phyloP scores from a whole-genome alignment of 2,113 vertebrate species.

The Lycaon pictus region DNA sequence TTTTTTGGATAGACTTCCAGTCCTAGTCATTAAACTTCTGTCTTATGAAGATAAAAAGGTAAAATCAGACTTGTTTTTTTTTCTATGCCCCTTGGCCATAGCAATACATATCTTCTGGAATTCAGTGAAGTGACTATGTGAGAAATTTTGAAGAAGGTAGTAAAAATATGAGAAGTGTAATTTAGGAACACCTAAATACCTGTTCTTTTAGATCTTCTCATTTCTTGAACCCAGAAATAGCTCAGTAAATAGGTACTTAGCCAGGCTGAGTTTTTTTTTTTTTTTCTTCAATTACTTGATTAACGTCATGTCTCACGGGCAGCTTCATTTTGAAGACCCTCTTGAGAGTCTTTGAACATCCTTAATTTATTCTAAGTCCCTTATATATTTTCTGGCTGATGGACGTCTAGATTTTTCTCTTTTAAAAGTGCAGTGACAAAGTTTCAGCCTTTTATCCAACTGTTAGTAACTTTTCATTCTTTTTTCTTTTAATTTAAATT shows the following conservation, averaged over 20 bases:
- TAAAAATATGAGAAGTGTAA: neutral
- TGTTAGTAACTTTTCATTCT: neutral
- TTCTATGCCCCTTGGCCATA: neutral
- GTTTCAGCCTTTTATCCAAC: constrained; percentile 32
- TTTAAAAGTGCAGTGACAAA: constrained; percentile 50
- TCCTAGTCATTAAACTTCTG: neutral
- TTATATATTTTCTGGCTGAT: constrained; percentile 52
- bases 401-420: constrained; percentile 59
- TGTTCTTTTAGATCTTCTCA: neutral
- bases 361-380: constrained; percentile 57
- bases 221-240: constrained; percentile 24
- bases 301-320: constrained; percentile 38
- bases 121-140: neutral
- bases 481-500: neutral
- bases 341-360: constrained; percentile 33
- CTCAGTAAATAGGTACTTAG: constrained; percentile 53
- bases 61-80: neutral
- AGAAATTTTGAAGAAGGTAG: neutral
- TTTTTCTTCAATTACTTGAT: constrained; percentile 63
- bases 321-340: constrained; percentile 57
- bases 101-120: neutral
- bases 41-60: neutral
- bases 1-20: neutral
- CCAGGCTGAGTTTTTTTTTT: neutral
- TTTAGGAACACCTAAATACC: neutral